Conservation (phyloP, 2,797 vertebrate species). For the Molossus molossus region DNA sequence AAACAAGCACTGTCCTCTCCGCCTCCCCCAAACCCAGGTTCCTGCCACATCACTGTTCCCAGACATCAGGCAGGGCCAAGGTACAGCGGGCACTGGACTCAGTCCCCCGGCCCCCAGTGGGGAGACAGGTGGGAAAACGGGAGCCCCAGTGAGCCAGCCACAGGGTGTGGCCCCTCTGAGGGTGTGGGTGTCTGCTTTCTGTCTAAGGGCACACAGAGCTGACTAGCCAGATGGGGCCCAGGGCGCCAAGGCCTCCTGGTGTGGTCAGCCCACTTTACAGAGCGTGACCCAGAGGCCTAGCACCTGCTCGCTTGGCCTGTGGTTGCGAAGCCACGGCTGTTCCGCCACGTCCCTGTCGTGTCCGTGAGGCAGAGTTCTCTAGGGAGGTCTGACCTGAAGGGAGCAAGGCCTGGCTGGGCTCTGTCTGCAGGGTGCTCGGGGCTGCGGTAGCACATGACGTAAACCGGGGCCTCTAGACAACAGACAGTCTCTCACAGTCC, state of each 20-base stretch:
- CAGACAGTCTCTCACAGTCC: too few relatives aligned
- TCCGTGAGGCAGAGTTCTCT: rapidly evolving
- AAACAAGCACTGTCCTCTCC: rapidly evolving
- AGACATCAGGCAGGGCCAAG: background rate
- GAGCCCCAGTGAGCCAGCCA: rapidly evolving
- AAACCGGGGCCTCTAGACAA: too few relatives aligned
- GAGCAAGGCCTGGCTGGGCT: background rate
- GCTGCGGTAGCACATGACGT: background rate
- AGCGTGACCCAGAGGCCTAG: background rate
- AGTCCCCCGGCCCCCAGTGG: background rate
- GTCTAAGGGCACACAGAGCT: background rate
- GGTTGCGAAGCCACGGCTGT: background rate
- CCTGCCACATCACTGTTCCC: background rate
- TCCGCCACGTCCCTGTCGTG: rapidly evolving
- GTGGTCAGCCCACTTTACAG: background rate
- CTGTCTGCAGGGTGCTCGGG: background rate
- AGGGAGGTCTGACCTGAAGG: background rate
- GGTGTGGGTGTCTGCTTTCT: background rate
- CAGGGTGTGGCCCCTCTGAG: background rate
- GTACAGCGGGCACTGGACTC: rapidly evolving
- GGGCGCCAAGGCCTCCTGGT: background rate
- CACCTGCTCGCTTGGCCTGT: background rate
- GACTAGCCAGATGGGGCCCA: background rate
- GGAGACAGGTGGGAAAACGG: background rate
- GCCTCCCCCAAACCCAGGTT: background rate